phyloP scores from a whole-genome alignment of 2,888 invertebrate species.

The Argynnis bischoffii region DNA sequence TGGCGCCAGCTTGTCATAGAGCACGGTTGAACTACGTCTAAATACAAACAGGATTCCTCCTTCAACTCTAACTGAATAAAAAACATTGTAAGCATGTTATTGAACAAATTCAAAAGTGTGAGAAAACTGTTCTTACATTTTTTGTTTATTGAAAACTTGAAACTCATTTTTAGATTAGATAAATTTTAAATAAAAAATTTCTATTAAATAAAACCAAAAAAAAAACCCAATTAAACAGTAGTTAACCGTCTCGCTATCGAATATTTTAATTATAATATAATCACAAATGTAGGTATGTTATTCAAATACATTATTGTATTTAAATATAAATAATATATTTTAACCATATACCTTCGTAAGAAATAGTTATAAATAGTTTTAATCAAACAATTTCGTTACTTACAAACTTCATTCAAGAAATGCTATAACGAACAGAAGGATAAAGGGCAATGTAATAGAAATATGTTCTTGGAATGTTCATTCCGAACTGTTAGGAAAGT shows the following conservation, averaged over 20 bases:
- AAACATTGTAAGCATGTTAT: not conserved
- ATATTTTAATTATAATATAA: not conserved
- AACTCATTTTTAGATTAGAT: too few relatives aligned
- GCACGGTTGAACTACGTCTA: constrained; percentile 14
- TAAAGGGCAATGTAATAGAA: constrained; percentile 9
- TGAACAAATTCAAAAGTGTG: too few relatives aligned
- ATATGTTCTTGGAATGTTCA: constrained; percentile 1
- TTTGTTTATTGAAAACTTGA: too few relatives aligned
- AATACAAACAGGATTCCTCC: constrained; percentile 5
- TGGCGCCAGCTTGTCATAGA: constrained; percentile 20
- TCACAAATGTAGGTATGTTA: not conserved
- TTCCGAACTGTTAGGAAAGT: not conserved
- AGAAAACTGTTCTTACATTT: too few relatives aligned
- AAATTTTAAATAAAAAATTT: too few relatives aligned
- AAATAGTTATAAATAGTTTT: not conserved
- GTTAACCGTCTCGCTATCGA: not conserved
- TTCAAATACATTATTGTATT: too few relatives aligned
- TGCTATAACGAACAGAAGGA: not conserved
- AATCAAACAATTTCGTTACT: constrained; percentile 5
- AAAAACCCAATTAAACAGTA: not conserved
- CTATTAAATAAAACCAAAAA: not conserved
- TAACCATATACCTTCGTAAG: not conserved
- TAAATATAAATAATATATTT: too few relatives aligned
- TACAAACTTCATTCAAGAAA: constrained; percentile 16
- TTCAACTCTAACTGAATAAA: not conserved